Conservation (phyloP, 2,888 invertebrate species). For the Drosophila testacea region DNA sequence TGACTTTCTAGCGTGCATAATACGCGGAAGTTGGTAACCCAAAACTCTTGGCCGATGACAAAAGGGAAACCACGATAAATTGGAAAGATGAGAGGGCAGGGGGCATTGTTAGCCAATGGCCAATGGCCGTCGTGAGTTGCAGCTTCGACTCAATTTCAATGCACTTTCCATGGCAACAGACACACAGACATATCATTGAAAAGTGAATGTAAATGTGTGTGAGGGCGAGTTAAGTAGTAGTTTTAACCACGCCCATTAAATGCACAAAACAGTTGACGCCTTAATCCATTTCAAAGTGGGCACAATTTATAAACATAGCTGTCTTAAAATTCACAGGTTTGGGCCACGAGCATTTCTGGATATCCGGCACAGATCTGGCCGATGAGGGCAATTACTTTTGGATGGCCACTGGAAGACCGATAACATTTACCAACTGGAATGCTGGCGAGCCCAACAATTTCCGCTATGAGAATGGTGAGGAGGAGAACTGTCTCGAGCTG, state of each 20-base stretch:
- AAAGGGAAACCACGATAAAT: conserved; percentile 26
- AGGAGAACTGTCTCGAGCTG: conserved; percentile 95
- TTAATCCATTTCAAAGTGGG: conserved; percentile 11
- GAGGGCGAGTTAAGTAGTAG: conserved; percentile 17
- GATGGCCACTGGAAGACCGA: conserved; percentile 95
- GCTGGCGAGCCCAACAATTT: conserved; percentile 97
- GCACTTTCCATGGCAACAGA: conserved; percentile 59
- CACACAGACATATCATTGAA: conserved; percentile 27
- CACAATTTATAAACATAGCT: conserved; percentile 12
- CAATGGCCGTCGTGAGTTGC: conserved; percentile 31
- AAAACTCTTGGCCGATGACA: conserved; percentile 50
- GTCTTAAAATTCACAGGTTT: conserved; percentile 87
- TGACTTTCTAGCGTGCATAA: conserved; percentile 72
- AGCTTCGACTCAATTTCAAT: conserved; percentile 45
- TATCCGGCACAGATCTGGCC: conserved; percentile 95
- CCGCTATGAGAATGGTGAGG: conserved; percentile 94
- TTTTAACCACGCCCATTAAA: conserved; percentile 28
- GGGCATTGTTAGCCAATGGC: conserved; percentile 14
- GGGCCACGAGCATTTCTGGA: conserved; percentile 97
- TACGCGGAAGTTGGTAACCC: conserved; percentile 75
- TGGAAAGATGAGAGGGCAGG: background rate
- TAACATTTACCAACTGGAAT: conserved; percentile 97
- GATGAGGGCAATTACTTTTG: conserved; percentile 96
- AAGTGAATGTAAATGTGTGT: conserved; percentile 65
- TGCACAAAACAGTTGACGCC: background rate